A percentile compares a stretch with the other conserved stretches of the same genome.
These are phyloP conservation scores for Panthera leo DNA, from an alignment of 2,113 vertebrate genomes.

Conservation along the genomic window DNA sequence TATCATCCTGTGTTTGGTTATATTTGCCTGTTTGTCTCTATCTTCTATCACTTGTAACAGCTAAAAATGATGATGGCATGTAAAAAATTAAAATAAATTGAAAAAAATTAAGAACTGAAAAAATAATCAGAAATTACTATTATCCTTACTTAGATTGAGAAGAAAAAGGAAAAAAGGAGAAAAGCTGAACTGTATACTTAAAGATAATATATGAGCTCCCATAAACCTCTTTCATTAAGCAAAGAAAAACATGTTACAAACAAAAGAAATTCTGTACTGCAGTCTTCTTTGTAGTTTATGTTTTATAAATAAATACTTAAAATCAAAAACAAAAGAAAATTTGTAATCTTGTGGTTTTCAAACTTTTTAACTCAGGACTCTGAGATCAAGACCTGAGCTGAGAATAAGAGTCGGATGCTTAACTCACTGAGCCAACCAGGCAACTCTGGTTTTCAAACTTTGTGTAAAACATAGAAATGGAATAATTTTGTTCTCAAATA, in stretches of 20 bases:
- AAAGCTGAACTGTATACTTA: background rate
- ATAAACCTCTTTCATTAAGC: background rate
- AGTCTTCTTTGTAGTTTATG: background rate
- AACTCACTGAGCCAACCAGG: no score
- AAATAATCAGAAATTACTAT: background rate
- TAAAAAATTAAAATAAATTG: background rate
- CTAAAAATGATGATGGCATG: background rate
- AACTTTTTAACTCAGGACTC: background rate
- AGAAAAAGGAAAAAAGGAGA: conserved; percentile 30
- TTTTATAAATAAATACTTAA: background rate
- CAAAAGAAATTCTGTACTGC: background rate
- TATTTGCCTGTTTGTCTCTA: background rate
- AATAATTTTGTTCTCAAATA: conserved; percentile 42
- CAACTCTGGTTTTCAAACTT: background rate
- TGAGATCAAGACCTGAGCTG: no score
- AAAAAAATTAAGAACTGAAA: background rate
- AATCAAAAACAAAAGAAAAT: conserved; percentile 27
- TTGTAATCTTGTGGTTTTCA: background rate
- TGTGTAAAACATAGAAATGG: background rate
- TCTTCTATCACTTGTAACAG: background rate
- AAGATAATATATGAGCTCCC: background rate
- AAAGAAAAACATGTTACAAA: conserved; percentile 13
- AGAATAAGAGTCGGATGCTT: no score
- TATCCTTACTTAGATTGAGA: background rate
- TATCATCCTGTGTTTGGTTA: background rate